phyloP scores from a whole-genome alignment of 2,888 invertebrate species.

The Saturnia japonica region DNA sequence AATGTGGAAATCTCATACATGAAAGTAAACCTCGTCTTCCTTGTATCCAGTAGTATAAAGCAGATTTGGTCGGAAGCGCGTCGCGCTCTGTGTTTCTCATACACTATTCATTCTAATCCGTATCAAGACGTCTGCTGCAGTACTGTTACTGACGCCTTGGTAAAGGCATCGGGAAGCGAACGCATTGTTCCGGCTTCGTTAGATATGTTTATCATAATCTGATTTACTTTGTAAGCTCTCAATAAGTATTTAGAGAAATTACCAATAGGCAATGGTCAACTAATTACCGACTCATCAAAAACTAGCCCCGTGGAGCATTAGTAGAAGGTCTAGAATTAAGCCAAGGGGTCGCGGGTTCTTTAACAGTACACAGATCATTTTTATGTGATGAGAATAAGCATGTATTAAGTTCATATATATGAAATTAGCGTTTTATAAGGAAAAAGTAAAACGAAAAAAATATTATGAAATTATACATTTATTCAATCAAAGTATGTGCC shows the following conservation, averaged over 20 bases:
- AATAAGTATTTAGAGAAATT: not conserved
- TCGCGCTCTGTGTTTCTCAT: conserved; percentile 16
- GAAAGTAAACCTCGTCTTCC: not conserved
- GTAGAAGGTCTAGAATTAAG: too few species aligned
- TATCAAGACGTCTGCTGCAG: conserved; percentile 7
- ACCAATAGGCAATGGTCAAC: too few species aligned
- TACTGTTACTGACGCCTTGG: conserved; percentile 14
- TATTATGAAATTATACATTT: too few species aligned
- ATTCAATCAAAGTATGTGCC: too few species aligned
- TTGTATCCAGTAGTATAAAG: not conserved
- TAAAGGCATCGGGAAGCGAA: conserved; percentile 11
- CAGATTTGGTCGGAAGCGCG: conserved; percentile 13
- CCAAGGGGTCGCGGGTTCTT: too few species aligned
- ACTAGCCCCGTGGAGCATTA: too few species aligned
- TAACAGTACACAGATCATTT: too few species aligned
- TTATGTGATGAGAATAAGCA: too few species aligned
- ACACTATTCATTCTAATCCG: conserved; percentile 22
- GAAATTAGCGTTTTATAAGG: too few species aligned
- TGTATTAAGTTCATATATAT: too few species aligned
- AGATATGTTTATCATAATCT: not conserved
- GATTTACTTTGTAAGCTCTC: not conserved
- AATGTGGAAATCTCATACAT: not conserved
- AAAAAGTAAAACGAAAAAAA: too few species aligned
- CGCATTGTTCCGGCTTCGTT: not conserved
- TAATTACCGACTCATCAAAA: not conserved